Evolutionary conservation across 2,888 invertebrate species (phyloP).

Genomic region (Hyposoter didymator): DNA sequence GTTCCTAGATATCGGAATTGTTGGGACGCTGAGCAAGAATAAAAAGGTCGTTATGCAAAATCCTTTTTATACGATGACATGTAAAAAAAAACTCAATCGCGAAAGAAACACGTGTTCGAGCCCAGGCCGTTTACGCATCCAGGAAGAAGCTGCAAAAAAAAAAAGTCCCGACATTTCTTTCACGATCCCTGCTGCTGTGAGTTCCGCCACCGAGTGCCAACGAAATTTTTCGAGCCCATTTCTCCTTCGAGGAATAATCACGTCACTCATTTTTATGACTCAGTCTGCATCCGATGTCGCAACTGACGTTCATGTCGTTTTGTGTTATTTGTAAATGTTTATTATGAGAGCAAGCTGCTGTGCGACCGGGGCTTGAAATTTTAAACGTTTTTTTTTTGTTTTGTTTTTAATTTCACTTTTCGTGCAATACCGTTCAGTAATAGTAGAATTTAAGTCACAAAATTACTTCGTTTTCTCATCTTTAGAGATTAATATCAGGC

Average conservation of each 20-base stretch:
- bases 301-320: constrained; percentile 5
- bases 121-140: background rate
- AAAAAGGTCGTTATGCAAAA: background rate
- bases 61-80: constrained; percentile 21
- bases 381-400: background rate
- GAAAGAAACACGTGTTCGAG: background rate
- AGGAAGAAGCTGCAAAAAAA: background rate
- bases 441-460: constrained; percentile 6
- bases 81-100: constrained; percentile 7
- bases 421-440: background rate
- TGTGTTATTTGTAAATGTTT: constrained; percentile 36
- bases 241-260: background rate
- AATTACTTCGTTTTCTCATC: constrained; percentile 8
- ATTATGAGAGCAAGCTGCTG: constrained; percentile 56
- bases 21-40: constrained; percentile 10
- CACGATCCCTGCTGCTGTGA: constrained; percentile 35
- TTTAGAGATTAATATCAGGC: background rate
- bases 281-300: constrained; percentile 26
- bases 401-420: background rate
- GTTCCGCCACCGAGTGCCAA: constrained; percentile 39
- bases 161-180: constrained; percentile 3
- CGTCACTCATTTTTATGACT: constrained; percentile 31
- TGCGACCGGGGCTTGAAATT: constrained; percentile 50
- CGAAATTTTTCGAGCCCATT: constrained; percentile 37
- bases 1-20: constrained; percentile 51